phyloP scores from a whole-genome alignment of 2,797 vertebrate species.

The Aulostomus chinensis region DNA sequence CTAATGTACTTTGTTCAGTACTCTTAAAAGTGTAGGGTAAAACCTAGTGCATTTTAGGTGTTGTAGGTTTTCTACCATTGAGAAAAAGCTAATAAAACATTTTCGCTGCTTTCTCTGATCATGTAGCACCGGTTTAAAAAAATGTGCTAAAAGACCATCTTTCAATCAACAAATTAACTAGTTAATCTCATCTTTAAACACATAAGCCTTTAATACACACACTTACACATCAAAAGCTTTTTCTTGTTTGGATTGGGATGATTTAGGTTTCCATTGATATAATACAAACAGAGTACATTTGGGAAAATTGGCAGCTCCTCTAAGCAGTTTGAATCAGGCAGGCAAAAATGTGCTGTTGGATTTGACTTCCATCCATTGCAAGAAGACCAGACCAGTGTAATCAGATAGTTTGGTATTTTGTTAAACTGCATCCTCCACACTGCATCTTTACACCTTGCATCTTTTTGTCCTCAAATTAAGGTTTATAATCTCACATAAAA shows the following conservation, averaged over 20 bases:
- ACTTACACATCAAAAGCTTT: conserved; percentile 30
- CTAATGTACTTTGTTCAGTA: too few species aligned
- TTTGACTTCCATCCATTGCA: conserved; percentile 11
- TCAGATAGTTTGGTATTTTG: conserved; percentile 13
- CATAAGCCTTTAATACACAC: too few species aligned
- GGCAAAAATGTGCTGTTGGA: not conserved
- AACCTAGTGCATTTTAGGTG: too few species aligned
- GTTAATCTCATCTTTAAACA: conserved; percentile 30
- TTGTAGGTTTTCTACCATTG: too few species aligned
- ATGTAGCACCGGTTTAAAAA: too few species aligned
- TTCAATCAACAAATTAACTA: too few species aligned
- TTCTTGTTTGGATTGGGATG: conserved; percentile 26
- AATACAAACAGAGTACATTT: too few species aligned
- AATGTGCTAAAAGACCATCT: too few species aligned
- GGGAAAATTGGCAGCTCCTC: conserved; percentile 18
- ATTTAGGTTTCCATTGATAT: conserved; percentile 30
- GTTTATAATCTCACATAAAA: conserved; percentile 10
- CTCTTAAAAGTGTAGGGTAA: too few species aligned
- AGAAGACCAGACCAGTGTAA: conserved; percentile 28
- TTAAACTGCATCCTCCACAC: not conserved
- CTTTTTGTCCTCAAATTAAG: not conserved
- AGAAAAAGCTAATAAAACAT: too few species aligned
- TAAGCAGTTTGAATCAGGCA: too few species aligned
- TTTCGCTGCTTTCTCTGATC: too few species aligned
- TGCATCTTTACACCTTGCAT: not conserved